Evolutionary conservation across 2,888 invertebrate genomes (phyloP), one percentile per base, ranked within the genome.

Genomic region (Cyrtodaria siliqua): DNA sequence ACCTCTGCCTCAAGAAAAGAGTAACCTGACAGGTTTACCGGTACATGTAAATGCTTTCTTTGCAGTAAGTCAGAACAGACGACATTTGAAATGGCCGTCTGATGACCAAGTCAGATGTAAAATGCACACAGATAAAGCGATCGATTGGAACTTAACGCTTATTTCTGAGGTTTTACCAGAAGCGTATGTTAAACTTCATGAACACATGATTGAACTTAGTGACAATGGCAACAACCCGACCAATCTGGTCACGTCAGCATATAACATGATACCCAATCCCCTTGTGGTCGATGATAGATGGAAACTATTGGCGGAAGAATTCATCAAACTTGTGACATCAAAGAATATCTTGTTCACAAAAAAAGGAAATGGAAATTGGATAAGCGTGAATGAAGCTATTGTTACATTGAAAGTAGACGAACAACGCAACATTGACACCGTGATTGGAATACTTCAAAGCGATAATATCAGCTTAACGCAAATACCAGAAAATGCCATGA

Each of bases 31-130:
- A 9, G 91, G 92, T 6, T 82, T 91, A 6, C 91, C 91, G 1
- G 84, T 91, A 1, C 91, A 91, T 63, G 83, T 92, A 20, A 91
- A 91, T 68, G 91, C 90, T 6, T 88, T 83, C 70, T 91, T 91
- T 78, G 88, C 89, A 8, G 60, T 92, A 6, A 88, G 86, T 33
- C 89, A 89, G 57, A 90, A 91, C 77, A 79, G 91, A 27, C 79
- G 90, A 16, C 86, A 90, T 64, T 69, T 92, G 3, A 91, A 90
- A 74, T 91, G 91, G 91, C 86, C 89, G 24, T 79, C 88, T 29
- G 74, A 80, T 2, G 83, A 85, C 40, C 66, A 82, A 42, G 33
- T 8, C 33, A n/a, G 33, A 33, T 33, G 33, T 33, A 4, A 33
- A 33, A 55, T 64, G 55, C 55, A 64, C 4, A 38, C 38, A 40